Base-by-base conservation (phyloP, 2,113 vertebrate species). In the Stegastes partitus region DNA sequence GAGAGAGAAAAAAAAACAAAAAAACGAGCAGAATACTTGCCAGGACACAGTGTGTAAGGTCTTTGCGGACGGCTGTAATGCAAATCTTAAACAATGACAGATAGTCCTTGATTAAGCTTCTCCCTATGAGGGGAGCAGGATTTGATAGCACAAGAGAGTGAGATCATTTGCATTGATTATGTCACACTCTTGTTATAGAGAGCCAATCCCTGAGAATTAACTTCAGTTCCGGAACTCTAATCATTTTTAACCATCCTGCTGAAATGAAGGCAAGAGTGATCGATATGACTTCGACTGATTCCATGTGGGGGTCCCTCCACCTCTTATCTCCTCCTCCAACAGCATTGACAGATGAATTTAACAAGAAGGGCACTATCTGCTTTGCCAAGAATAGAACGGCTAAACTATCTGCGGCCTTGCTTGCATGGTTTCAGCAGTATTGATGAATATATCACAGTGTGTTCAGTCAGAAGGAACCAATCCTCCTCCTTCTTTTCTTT, bases 91-190 rank as follows among this genome's bases (percentile, higher is more conserved):
- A 79, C 72, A 82, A 77, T 73, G 84, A 85, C 81, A 80, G 74
- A 72, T 65, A 68, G 64, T 53, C 74, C 75, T 84, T 83, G 83
- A 86, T 89, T 85, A 84, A 83, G 62, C 70, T 25, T 66, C n/a
- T 58, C 61, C 65, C 79, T 70, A 19, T 66, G 25, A 86, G 65
- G 4, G 18, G 26, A 65, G n/a, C 44, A 31, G 67, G 68, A 63
- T 91, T 87, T 77, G 77, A 76, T 72, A 64, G 77, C 67, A 47
- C 59, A 31, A 44, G 68, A 59, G 78, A 50, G 74, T 18, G 34
- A 55, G 79, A 89, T 91, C 82, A 90, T 90, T 92, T 87, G 75
- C 90, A 92, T 91, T 81, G 87, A 92, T 93, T 84, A 76, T 90
- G 88, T 92, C 87, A 83, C 70, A 63, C 26, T 86, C 88, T 82